Evolutionary conservation across 2,113 vertebrate species (phyloP).

Genomic region (Heteronetta atricapilla): DNA sequence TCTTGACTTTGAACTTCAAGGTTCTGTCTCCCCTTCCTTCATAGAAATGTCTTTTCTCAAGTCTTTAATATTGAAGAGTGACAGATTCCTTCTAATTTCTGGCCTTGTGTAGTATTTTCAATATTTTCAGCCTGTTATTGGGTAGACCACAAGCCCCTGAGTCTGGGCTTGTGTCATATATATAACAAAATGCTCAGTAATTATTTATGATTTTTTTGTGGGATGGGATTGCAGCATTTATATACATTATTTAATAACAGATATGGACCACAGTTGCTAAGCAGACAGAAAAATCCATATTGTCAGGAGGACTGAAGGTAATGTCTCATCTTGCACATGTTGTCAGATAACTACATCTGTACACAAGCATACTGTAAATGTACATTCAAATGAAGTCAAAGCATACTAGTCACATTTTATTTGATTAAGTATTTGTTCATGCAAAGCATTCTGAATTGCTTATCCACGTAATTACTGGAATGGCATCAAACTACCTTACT

Average conservation of each 20-base stretch:
- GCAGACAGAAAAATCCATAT: neutral
- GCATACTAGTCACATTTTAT: neutral
- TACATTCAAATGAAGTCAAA: neutral
- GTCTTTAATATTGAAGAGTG: neutral
- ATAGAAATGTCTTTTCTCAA: neutral
- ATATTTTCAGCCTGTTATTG: neutral
- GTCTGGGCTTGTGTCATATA: neutral
- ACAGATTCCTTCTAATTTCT: neutral
- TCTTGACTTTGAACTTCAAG: neutral
- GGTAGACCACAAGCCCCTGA: neutral
- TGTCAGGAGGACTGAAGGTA: neutral
- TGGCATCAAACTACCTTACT: neutral
- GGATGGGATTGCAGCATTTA: neutral
- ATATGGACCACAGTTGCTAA: neutral
- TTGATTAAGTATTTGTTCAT: neutral
- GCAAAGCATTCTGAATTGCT: neutral
- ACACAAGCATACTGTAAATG: neutral
- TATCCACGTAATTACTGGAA: neutral
- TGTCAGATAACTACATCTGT: neutral
- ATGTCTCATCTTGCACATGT: neutral
- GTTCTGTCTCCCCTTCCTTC: neutral
- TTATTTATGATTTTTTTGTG: constrained; percentile 28
- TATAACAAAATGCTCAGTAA: neutral
- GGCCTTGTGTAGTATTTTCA: neutral
- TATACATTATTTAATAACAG: neutral